A percentile compares a stretch with the other conserved stretches of the same genome.
These are phyloP conservation scores for Lagopus muta DNA, from an alignment of 2,113 vertebrate genomes.

Conservation along the genomic window DNA sequence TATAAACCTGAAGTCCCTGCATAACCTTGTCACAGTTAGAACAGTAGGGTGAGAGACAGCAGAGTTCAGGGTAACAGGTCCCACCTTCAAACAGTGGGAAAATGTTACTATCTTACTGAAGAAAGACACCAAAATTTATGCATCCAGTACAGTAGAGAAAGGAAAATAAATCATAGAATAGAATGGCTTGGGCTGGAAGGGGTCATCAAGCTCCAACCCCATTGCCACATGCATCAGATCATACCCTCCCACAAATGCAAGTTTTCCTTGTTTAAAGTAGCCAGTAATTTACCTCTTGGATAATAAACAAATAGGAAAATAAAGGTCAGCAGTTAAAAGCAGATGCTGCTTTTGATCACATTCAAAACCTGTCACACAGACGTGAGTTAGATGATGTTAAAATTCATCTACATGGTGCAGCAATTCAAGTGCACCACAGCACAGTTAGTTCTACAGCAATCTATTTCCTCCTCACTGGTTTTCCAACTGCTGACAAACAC, in stretches of 20 bases:
- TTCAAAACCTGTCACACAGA: rapidly evolving
- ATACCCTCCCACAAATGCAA: neutral
- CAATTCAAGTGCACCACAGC: neutral
- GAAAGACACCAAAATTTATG: neutral
- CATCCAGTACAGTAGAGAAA: neutral
- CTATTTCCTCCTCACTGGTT: neutral
- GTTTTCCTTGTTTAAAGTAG: neutral
- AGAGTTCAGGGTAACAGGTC: neutral
- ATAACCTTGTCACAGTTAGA: neutral
- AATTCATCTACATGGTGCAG: neutral
- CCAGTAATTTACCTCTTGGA: neutral
- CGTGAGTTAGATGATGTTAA: neutral
- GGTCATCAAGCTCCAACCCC: too few species aligned
- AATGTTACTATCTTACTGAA: rapidly evolving
- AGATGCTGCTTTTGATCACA: neutral
- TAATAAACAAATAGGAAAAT: neutral
- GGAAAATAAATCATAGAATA: neutral
- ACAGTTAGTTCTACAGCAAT: neutral
- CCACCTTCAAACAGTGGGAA: neutral
- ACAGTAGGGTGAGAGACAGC: neutral
- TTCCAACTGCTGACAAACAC: neutral
- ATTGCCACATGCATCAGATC: neutral
- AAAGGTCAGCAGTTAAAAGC: neutral
- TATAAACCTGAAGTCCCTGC: neutral
- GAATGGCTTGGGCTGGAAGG: too few species aligned